Evolutionary conservation across 2,797 vertebrate genomes (phyloP).

Genomic region (Rhincodon typus): DNA sequence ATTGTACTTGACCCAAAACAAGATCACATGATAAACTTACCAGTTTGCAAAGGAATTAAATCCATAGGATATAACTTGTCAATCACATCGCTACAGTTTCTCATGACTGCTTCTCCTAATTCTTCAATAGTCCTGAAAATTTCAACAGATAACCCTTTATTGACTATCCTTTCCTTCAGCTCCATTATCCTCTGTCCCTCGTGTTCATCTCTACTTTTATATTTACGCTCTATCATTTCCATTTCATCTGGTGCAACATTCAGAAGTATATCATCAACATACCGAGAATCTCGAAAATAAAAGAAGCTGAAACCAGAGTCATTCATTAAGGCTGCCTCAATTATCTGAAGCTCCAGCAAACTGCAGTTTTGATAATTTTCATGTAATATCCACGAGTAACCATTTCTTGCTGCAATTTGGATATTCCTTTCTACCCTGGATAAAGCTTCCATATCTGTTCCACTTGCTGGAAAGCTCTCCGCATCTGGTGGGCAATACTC

Average conservation of each 20-base stretch:
- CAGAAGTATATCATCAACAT: constrained; percentile 31
- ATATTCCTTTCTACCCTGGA: constrained; percentile 49
- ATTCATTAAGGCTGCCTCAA: constrained; percentile 45
- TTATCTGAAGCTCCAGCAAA: constrained; percentile 48
- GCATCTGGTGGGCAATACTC: constrained; percentile 39
- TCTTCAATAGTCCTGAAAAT: constrained; percentile 48
- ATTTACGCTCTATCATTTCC: not conserved
- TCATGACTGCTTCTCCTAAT: constrained; percentile 45
- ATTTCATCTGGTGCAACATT: constrained; percentile 36
- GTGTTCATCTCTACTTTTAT: not conserved
- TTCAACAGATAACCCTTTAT: constrained; percentile 44
- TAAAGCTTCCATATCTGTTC: constrained; percentile 37
- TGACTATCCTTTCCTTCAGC: constrained; percentile 47
- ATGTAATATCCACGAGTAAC: constrained; percentile 49
- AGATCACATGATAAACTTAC: constrained; percentile 39
- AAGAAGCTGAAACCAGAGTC: constrained; percentile 47
- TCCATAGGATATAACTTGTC: constrained; percentile 46
- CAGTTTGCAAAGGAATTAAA: constrained; percentile 39
- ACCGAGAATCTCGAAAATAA: constrained; percentile 49
- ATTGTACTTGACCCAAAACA: not conserved
- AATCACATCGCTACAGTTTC: constrained; percentile 47
- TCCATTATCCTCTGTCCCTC: constrained; percentile 44
- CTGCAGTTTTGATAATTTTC: constrained; percentile 43
- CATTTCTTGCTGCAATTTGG: constrained; percentile 44
- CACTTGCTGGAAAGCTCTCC: not conserved